Evolutionary conservation across 2,113 vertebrate genomes (phyloP).

Genomic region (Psephotus haematonotus): DNA sequence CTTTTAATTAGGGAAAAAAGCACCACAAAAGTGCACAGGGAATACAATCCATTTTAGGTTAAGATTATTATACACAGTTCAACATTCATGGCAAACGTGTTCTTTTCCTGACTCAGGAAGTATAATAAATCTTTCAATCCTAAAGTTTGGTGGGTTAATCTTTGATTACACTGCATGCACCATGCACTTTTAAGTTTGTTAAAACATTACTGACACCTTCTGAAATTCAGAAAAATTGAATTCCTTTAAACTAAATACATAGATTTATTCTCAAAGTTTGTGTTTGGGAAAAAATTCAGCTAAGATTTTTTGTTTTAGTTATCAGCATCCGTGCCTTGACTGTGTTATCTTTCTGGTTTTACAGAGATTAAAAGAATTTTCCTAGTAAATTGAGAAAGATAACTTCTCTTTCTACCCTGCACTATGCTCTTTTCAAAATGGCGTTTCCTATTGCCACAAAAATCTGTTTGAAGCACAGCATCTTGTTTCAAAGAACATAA

Average conservation of each 20-base stretch:
- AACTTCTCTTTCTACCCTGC: conserved; percentile 5
- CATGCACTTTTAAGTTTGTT: conserved; percentile 41
- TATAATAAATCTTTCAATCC: conserved; percentile 52
- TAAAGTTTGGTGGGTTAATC: conserved; percentile 35
- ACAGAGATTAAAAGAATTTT: neutral
- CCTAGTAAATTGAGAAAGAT: neutral
- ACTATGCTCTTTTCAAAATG: neutral
- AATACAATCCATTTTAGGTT: neutral
- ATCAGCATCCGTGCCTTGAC: neutral
- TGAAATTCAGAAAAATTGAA: conserved; percentile 52
- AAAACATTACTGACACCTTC: conserved; percentile 60
- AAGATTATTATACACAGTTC: neutral
- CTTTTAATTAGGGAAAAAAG: neutral
- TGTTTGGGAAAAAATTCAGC: neutral
- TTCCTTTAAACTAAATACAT: conserved; percentile 21
- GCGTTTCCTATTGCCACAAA: neutral
- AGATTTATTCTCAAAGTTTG: conserved; percentile 40
- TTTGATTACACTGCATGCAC: conserved; percentile 29
- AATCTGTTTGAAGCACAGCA: neutral
- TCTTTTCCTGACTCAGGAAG: conserved; percentile 6
- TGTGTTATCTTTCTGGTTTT: neutral
- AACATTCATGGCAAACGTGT: neutral
- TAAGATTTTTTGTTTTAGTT: conserved; percentile 5
- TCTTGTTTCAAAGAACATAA: conserved; percentile 60
- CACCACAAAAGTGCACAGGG: neutral